Evolutionary conservation across 2,113 vertebrate genomes (phyloP).

Genomic region (Corythoichthys haematopterus): DNA sequence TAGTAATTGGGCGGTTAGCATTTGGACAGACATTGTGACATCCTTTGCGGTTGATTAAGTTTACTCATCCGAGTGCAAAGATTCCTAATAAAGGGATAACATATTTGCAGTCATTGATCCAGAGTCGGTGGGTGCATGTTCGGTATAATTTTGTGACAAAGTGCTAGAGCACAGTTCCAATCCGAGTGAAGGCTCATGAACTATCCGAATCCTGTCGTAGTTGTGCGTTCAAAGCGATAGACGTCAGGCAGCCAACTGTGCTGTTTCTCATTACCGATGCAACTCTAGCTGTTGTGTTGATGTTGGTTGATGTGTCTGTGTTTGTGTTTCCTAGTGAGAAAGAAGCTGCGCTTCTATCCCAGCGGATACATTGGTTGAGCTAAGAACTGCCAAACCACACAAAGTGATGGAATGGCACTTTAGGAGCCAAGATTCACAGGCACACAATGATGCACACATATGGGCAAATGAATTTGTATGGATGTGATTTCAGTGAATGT

Average conservation of each 20-base stretch:
- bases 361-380: conserved; percentile 45
- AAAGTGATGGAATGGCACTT: conserved; percentile 52
- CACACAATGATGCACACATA: conserved; percentile 15
- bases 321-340: conserved; percentile 40
- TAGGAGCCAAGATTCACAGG: conserved; percentile 25
- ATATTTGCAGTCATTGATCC: not conserved
- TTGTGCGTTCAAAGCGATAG: conserved; percentile 16
- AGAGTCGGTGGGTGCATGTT: not conserved
- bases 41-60: not conserved
- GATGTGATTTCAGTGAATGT: conserved; percentile 8
- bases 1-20: conserved; percentile 3
- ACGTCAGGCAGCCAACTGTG: conserved; percentile 27
- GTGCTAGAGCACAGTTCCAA: not conserved
- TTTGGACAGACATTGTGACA: conserved; percentile 13
- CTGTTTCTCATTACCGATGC: conserved; percentile 52
- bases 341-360: conserved; percentile 46
- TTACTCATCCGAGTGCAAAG: not conserved
- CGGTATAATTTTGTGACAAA: not conserved
- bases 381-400: conserved; percentile 54
- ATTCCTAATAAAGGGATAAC: not conserved
- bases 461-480: conserved; percentile 14
- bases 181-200: not conserved
- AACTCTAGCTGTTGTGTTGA: conserved; percentile 54
- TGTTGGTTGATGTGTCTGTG: conserved; percentile 52
- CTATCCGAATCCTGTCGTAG: not conserved